A percentile compares a stretch with the other conserved stretches of the same genome.
phyloP scores from a whole-genome alignment of 2,888 invertebrate species.

The Prostheceraeus crozeri region DNA sequence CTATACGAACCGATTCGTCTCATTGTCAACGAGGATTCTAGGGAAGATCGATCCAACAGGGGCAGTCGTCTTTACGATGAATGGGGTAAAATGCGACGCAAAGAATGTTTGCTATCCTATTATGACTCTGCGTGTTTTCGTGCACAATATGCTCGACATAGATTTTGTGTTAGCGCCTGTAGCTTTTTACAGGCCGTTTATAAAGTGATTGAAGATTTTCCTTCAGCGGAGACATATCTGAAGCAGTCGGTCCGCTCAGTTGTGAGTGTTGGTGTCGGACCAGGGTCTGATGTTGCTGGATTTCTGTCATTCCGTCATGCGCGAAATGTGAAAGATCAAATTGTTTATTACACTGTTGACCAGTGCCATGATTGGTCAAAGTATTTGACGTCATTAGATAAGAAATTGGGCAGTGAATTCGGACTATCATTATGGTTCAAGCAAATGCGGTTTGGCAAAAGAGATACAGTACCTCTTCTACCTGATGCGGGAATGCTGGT shows the following conservation, averaged over 20 bases:
- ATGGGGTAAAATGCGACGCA: no score
- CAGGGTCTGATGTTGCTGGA: constrained; percentile 31
- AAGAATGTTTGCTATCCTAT: no score
- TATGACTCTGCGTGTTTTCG: no score
- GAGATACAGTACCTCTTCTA: constrained; percentile 29
- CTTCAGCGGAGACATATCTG: no score
- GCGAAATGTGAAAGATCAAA: constrained; percentile 4
- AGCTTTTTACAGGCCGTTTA: constrained; percentile 32
- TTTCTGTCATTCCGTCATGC: constrained; percentile 19
- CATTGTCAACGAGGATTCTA: no score
- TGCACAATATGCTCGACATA: constrained; percentile 22
- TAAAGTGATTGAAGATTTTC: no score
- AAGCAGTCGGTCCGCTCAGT: no score
- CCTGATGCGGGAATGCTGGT: constrained; percentile 36
- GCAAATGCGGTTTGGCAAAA: constrained; percentile 34
- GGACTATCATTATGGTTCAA: constrained; percentile 34
- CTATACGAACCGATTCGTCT: no score
- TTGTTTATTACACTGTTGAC: constrained; percentile 33
- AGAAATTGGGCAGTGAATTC: constrained; percentile 10
- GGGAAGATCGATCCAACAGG: no score
- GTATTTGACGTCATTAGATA: constrained; percentile 30
- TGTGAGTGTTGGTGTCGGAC: constrained; percentile 32
- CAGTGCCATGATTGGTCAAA: constrained; percentile 30
- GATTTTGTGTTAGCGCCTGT: constrained; percentile 24
- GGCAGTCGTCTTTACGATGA: no score